These are phyloP conservation scores for Antennarius maculatus DNA, from an alignment of 2,797 vertebrate genomes.

Conservation along the genomic window DNA sequence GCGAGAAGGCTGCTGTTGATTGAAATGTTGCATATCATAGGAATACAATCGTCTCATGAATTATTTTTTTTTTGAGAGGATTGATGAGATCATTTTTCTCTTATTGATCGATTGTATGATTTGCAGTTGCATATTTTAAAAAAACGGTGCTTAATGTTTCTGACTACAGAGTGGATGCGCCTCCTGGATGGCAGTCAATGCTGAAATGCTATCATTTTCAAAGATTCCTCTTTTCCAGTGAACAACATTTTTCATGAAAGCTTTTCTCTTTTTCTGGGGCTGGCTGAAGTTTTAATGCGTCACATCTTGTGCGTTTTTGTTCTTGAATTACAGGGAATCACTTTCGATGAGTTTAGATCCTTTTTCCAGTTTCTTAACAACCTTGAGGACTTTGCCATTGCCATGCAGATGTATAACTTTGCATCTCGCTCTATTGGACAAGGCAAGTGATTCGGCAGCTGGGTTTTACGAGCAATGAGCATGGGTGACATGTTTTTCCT, in stretches of 20 bases:
- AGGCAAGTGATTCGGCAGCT: slow-evolving; percentile 70
- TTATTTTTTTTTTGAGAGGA: slow-evolving; percentile 27
- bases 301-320: slow-evolving; percentile 8
- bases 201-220: slow-evolving; percentile 14
- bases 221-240: slow-evolving; percentile 5
- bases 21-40: slow-evolving; percentile 18
- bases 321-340: slow-evolving; percentile 90
- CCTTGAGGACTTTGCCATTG: slow-evolving; percentile 97
- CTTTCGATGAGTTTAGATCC: slow-evolving; percentile 97
- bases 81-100: slow-evolving; percentile 34
- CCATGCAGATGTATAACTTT: slow-evolving; percentile 99
- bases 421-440: slow-evolving; percentile 96
- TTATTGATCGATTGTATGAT: slow-evolving; percentile 8
- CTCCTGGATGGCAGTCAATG: slow-evolving; percentile 19
- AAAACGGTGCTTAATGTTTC: neutral
- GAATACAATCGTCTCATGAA: slow-evolving; percentile 32
- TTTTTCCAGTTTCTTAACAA: slow-evolving; percentile 99
- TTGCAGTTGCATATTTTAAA: neutral
- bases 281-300: neutral
- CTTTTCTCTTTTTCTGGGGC: neutral
- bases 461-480: no score
- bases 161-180: slow-evolving; percentile 19
- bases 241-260: slow-evolving; percentile 1
- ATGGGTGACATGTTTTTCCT: neutral
- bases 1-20: slow-evolving; percentile 37